Evolutionary conservation across 1,140 invertebrate species (phyloP).

Genomic region (Pseudomyrmex dendroicus): DNA sequence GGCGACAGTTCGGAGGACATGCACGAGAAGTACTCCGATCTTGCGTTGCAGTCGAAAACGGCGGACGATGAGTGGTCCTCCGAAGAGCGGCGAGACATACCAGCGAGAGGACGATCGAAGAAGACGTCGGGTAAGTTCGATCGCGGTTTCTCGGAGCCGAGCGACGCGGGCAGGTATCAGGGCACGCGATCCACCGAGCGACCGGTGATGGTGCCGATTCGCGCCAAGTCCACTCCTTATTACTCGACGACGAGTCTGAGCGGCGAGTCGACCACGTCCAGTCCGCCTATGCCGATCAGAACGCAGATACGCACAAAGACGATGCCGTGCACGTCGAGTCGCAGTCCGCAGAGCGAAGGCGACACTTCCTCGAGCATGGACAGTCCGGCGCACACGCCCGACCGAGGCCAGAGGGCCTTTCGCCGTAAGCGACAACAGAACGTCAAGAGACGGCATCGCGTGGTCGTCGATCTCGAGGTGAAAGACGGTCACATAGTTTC

Average conservation of each 20-base stretch:
- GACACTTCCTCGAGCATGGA: conserved; percentile 85
- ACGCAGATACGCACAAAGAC: conserved; percentile 84
- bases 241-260: conserved; percentile 84
- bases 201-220: conserved; percentile 80
- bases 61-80: conserved; percentile 81
- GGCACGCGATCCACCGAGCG: conserved; percentile 82
- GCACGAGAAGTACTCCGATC: conserved; percentile 81
- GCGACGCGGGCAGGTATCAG: conserved; percentile 65
- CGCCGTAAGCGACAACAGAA: conserved; percentile 82
- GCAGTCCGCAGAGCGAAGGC: conserved; percentile 83
- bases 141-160: conserved; percentile 76
- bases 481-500: conserved; percentile 84
- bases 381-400: conserved; percentile 82
- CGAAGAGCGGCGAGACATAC: conserved; percentile 68
- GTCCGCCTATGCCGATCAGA: conserved; percentile 82
- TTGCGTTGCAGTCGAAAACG: conserved; percentile 71
- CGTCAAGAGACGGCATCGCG: conserved; percentile 80
- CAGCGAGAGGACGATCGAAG: neutral
- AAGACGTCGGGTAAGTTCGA: conserved; percentile 68
- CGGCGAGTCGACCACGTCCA: conserved; percentile 84
- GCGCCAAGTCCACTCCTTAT: conserved; percentile 82
- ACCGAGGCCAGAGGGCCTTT: conserved; percentile 80
- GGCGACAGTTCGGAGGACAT: conserved; percentile 82
- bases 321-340: conserved; percentile 79
- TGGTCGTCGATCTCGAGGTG: conserved; percentile 82